Base-by-base conservation (phyloP, 1,140 invertebrate genomes). In the Ceratitis capitata region DNA sequence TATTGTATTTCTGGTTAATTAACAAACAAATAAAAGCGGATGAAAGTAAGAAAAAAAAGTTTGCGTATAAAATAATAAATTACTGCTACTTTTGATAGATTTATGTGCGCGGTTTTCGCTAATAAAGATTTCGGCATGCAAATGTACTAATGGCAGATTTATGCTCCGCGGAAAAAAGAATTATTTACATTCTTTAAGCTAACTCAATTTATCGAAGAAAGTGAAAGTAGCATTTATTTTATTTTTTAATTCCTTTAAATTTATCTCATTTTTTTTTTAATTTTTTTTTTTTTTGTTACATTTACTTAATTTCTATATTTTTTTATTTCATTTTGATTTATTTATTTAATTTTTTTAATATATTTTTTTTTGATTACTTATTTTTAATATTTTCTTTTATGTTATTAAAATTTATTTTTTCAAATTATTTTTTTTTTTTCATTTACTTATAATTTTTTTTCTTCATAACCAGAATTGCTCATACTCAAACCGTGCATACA, bases 81-180 rank as follows among this genome's bases (percentile, higher is more conserved):
- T 78, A 78, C 39, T 78, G n/a, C n/a, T 78, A 78, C 69, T 45
- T 45, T 45, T 78, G 69, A 78, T 45, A 78, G 69, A 78, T 78
- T 78, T 78, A 78, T 78, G 39, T 78, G 69, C 69, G 69, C 69
- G 69, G 69, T 26, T 78, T 26, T 78, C 39, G 69, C 39, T 78
- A 26, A 23, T 78, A 35, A 23, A n/a, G 45, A 78, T 78, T 32
- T 78, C 9, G 69, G 14, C 45, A 78, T 23, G 32, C 39, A 78
- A 78, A 78, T 78, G 69, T 45, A 35, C 61, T 78, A 23, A 78
- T 78, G 35, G 61, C 39, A 78, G 69, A 78, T 78, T 78, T 78
- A 78, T 78, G 69, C 9, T 7, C 12, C 39, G 19, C 69, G 7
- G 42, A 78, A 45, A 78, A 78, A 45, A n/a, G 45, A 78, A 35